Evolutionary conservation across 2,797 vertebrate genomes (phyloP), one percentile per base, ranked within the genome.

Genomic region (Argyrosomus regius): DNA sequence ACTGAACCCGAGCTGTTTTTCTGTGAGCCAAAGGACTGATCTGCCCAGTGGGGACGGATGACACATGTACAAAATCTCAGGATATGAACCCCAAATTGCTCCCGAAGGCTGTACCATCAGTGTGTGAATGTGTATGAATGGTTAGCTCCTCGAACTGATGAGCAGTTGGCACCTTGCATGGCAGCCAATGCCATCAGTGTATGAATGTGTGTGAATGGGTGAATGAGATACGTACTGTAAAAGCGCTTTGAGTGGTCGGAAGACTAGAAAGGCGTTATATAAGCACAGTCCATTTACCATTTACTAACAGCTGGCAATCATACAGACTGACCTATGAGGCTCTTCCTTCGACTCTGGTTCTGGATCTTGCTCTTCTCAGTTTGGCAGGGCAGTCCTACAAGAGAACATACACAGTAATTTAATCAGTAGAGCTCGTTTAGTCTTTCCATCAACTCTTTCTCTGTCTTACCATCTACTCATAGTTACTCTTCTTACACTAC

Each of bases 361-460:
- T 97, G 97, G 95, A 98, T 97, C 95, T 95, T 97, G 94, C 95
- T 98, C 96, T 98, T 97, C 94, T 98, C 97, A 68, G 96, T 97
- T 94, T 98, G 98, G 94, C 98, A 98, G 41, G 98, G 97, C 92
- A 98, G 95, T 88, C 98, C 98, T 99, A 87, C 88, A 94, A 94
- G 89, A 95, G 24, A 71, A 78, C 39, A 89, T 1, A 73, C 6
- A 83, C 24, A 77, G 50, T 1, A 65, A 3, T 57, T 70, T 50
- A 1, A 72, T 57, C 67, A 35, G 71, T 22, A 43, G 14, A 41
- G 14, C n/a, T 53, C 11, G 10, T 56, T 68, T 0, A 6, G 5
- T 39, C 20, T 56, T 52, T 22, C 3, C 6, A 46, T 3, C 46
- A 80, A n/a, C 39, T 11, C 17, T 52, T 62, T 24, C 7, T 54